Evolutionary conservation across 2,113 vertebrate genomes (phyloP).

Genomic region (Phalacrocorax carbo): DNA sequence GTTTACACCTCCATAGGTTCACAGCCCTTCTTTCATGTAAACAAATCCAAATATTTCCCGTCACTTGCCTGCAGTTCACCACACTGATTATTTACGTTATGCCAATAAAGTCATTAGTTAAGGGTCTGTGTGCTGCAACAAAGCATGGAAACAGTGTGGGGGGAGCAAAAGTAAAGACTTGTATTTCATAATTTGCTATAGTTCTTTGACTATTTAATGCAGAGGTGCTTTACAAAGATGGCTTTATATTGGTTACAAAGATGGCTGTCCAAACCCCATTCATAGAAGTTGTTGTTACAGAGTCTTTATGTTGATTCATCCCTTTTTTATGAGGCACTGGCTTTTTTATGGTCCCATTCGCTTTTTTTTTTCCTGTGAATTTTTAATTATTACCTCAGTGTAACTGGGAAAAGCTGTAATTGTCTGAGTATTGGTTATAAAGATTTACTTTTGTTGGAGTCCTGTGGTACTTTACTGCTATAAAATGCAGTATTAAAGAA

Average conservation of each 20-base stretch:
- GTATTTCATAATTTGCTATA: background rate
- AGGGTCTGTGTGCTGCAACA: background rate
- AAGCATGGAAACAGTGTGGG: background rate
- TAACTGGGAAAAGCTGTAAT: background rate
- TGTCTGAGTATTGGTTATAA: constrained; percentile 9
- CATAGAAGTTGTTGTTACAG: background rate
- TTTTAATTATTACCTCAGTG: constrained; percentile 49
- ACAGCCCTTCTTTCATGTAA: too few relatives aligned
- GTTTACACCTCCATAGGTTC: background rate
- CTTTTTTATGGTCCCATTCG: background rate
- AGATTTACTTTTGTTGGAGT: constrained; percentile 31
- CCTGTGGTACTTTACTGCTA: background rate
- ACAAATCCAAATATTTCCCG: background rate
- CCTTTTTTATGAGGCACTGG: constrained; percentile 18
- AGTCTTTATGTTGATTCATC: background rate
- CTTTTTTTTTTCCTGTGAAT: constrained; percentile 23
- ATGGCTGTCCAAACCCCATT: background rate
- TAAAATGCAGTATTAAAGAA: background rate
- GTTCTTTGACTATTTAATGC: background rate
- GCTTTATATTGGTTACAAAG: background rate
- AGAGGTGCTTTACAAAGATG: background rate
- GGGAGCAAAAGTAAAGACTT: background rate
- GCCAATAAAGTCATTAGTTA: too few relatives aligned
- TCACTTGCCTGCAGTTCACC: background rate
- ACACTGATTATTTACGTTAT: background rate